Evolutionary conservation across 2,888 invertebrate species (phyloP).

Genomic region (Synanthedon vespiformis): DNA sequence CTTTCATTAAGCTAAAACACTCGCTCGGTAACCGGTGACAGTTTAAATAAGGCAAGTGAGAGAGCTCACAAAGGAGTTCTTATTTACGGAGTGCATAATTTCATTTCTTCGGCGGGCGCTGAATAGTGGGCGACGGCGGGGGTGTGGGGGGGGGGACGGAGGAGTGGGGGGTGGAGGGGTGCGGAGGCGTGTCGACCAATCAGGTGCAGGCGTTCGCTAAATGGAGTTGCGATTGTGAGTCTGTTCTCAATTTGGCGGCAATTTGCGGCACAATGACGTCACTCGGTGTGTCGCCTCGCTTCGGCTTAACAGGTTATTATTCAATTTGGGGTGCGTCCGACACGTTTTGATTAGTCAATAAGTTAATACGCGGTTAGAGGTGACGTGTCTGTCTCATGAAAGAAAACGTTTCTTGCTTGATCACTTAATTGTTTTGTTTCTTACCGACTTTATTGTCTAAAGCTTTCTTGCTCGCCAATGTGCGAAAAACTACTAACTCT

Average conservation of each 20-base stretch:
- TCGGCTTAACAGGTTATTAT: slow-evolving; percentile 60
- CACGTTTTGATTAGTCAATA: slow-evolving; percentile 57
- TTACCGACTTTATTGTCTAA: not conserved
- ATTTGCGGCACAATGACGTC: slow-evolving; percentile 59
- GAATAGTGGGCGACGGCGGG: slow-evolving; percentile 24
- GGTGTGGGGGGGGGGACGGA: slow-evolving; percentile 15
- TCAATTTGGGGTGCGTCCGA: slow-evolving; percentile 58
- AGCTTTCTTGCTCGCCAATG: not conserved
- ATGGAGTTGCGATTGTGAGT: slow-evolving; percentile 49
- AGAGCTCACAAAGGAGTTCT: slow-evolving; percentile 38
- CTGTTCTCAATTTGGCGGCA: slow-evolving; percentile 63
- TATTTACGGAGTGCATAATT: slow-evolving; percentile 64
- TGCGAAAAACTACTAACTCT: too few species aligned
- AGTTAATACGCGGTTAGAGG: slow-evolving; percentile 47
- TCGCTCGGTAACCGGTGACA: slow-evolving; percentile 18
- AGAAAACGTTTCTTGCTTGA: slow-evolving; percentile 7
- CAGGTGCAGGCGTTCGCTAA: slow-evolving; percentile 56
- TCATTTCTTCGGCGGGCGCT: slow-evolving; percentile 42
- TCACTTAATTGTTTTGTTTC: slow-evolving; percentile 10
- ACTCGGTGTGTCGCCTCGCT: slow-evolving; percentile 17
- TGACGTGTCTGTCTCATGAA: slow-evolving; percentile 12
- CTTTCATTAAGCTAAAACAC: slow-evolving; percentile 27
- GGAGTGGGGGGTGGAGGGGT: slow-evolving; percentile 14
- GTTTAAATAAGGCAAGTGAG: slow-evolving; percentile 39
- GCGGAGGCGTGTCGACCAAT: slow-evolving; percentile 55